Evolutionary conservation across 2,113 vertebrate species (phyloP).

Genomic region (Pseudolaguvia tuberculata): DNA sequence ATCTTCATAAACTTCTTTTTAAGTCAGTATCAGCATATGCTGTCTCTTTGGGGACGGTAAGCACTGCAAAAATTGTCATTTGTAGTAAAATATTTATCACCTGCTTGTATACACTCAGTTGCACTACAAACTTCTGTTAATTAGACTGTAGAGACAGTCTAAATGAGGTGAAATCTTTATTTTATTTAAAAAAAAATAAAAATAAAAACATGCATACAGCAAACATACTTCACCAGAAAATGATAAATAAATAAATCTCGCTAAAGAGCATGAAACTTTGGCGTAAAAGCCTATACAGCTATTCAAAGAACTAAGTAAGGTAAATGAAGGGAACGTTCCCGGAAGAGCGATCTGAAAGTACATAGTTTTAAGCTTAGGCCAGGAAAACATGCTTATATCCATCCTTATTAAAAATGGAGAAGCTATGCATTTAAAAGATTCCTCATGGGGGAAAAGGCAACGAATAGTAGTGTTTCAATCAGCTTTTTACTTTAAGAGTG

Average conservation of each 20-base stretch:
- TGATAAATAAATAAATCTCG: slow-evolving; percentile 14
- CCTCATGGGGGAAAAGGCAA: slow-evolving; percentile 18
- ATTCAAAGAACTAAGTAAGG: slow-evolving; percentile 48
- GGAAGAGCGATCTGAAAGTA: slow-evolving; percentile 37
- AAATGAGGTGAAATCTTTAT: slow-evolving; percentile 18
- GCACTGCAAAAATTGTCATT: slow-evolving; percentile 30
- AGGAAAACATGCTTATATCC: slow-evolving; percentile 29
- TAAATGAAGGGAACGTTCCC: slow-evolving; percentile 29
- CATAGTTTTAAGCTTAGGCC: slow-evolving; percentile 28
- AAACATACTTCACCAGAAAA: background rate
- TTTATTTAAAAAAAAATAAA: slow-evolving; percentile 2
- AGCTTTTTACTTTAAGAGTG: slow-evolving; percentile 11
- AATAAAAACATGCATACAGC: background rate
- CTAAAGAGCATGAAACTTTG: slow-evolving; percentile 3
- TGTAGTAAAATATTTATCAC: slow-evolving; percentile 49
- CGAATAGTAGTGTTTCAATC: slow-evolving; percentile 34
- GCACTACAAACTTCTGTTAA: slow-evolving; percentile 30
- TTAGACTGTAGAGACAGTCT: slow-evolving; percentile 32
- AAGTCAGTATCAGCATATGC: slow-evolving; percentile 39
- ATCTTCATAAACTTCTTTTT: slow-evolving; percentile 23
- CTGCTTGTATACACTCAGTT: slow-evolving; percentile 21
- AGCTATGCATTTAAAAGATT: slow-evolving; percentile 16
- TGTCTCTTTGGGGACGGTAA: slow-evolving; percentile 27
- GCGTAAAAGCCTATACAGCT: slow-evolving; percentile 18
- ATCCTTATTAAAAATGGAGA: slow-evolving; percentile 34